Base-by-base conservation (phyloP, 1,140 invertebrate species). In the Neodiprion lecontei region DNA sequence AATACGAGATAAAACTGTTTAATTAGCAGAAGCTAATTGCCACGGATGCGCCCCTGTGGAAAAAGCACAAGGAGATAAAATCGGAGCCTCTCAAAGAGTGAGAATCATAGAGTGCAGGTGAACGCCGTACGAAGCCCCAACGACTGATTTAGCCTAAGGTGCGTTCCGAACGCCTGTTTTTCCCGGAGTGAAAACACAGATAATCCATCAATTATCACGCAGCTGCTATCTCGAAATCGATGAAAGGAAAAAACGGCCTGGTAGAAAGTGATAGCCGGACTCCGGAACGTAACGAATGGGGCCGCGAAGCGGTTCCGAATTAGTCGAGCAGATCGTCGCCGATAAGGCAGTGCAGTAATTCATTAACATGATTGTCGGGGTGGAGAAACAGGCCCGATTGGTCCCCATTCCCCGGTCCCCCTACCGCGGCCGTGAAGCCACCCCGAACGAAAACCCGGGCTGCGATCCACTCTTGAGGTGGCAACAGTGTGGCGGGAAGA, bases 401-500 rank as follows among this genome's bases (percentile, higher is more conserved):
- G 21, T 69, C 23, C 11, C 68, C 21, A 7, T 47, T 69, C 21
- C 21, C 61, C 14, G 61, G 14, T n/a, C 61, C 61, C 14, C 61
- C 61, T n/a, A 0, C 61, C 61, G 21, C 7, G 14, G 14, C 14
- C 61, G 14, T 66, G 14, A 14, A n/a, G 14, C 21, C 61, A n/a
- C 14, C 21, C 14, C 61, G 14, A n/a, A n/a, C 61, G 14, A 14
- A 14, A 28, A 12, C 68, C 8, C 23, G 10, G 61, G 21, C 50
- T 14, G 71, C 71, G 49, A 12, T 21, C 69, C 68, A 17, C 61
- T 82, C 82, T 84, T 79, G 81, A 84, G 83, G 83, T 83, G 83
- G 85, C 82, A 84, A 86, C 83, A 84, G 81, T 81, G 82, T 86
- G 84, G 78, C 84, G 81, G 83, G 81, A 83, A 84, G 82, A 85